A percentile compares a stretch with the other conserved stretches of the same genome.
These are phyloP conservation scores for Neelides folsomi DNA, from an alignment of 2,888 invertebrate genomes.

Conservation along the genomic window DNA sequence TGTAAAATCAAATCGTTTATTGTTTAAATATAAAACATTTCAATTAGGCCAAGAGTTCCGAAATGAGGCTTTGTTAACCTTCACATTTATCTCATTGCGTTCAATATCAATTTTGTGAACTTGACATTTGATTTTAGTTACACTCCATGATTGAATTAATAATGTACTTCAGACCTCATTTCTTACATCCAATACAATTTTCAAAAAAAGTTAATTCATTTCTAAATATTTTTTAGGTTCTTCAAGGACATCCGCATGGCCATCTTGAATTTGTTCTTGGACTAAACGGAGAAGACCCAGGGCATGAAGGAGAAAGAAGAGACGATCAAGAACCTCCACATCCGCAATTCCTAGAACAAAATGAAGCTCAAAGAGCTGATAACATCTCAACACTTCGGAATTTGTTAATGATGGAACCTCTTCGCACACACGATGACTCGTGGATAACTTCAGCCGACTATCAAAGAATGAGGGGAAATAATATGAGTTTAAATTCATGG, in stretches of 20 bases:
- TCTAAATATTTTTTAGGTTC: background rate
- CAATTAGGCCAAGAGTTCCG: too few species aligned
- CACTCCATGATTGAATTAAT: too few species aligned
- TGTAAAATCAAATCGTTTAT: too few species aligned
- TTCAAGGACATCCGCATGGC: slow-evolving; percentile 15
- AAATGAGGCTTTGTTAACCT: too few species aligned
- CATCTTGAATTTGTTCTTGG: slow-evolving; percentile 29
- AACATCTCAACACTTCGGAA: slow-evolving; percentile 20
- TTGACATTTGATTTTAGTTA: too few species aligned
- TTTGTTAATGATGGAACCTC: slow-evolving; percentile 29
- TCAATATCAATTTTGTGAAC: too few species aligned
- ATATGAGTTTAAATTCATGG: too few species aligned
- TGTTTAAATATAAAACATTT: too few species aligned
- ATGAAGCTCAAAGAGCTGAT: slow-evolving; percentile 13
- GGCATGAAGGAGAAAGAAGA: slow-evolving; percentile 11
- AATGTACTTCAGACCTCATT: too few species aligned
- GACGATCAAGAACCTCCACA: slow-evolving; percentile 5
- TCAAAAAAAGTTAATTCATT: too few species aligned
- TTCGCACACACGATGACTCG: slow-evolving; percentile 21
- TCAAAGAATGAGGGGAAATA: background rate
- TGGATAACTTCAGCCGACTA: slow-evolving; percentile 14
- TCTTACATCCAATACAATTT: too few species aligned
- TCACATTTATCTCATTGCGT: too few species aligned
- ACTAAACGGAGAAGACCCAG: slow-evolving; percentile 4
- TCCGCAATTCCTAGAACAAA: slow-evolving; percentile 24